Evolutionary conservation across 2,113 vertebrate genomes (phyloP).

Genomic region (Peromyscus leucopus): DNA sequence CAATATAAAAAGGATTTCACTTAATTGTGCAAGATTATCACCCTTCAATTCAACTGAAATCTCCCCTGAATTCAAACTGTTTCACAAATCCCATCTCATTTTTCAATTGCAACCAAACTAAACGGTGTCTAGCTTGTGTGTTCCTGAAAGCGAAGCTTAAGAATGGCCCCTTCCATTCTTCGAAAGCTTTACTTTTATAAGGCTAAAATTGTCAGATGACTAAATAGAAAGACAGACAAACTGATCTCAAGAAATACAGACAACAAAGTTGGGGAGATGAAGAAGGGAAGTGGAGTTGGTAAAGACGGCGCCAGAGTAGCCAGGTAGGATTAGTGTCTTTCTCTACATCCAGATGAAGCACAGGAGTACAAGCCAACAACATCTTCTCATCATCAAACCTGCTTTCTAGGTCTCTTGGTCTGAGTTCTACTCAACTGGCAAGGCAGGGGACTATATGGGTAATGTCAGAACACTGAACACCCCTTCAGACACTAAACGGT

Average conservation of each 20-base stretch:
- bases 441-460: not conserved
- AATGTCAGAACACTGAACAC: not conserved
- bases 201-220: not conserved
- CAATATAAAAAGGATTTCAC: conserved; percentile 6
- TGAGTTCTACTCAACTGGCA: not conserved
- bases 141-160: conserved; percentile 9
- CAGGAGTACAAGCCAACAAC: not conserved
- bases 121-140: not conserved
- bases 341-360: not conserved
- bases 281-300: not conserved
- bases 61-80: conserved; percentile 39
- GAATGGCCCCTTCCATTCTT: not conserved
- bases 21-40: conserved; percentile 44
- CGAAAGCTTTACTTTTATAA: not conserved
- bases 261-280: not conserved
- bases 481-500: not conserved
- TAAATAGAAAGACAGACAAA: not conserved
- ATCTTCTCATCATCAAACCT: not conserved
- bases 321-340: not conserved
- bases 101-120: conserved; percentile 26
- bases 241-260: not conserved
- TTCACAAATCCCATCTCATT: not conserved
- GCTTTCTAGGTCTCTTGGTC: not conserved
- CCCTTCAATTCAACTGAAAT: conserved; percentile 4
- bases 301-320: not conserved